phyloP scores from a whole-genome alignment of 1,140 invertebrate genomes.

The Pachyrhynchus sulphureomaculatus region DNA sequence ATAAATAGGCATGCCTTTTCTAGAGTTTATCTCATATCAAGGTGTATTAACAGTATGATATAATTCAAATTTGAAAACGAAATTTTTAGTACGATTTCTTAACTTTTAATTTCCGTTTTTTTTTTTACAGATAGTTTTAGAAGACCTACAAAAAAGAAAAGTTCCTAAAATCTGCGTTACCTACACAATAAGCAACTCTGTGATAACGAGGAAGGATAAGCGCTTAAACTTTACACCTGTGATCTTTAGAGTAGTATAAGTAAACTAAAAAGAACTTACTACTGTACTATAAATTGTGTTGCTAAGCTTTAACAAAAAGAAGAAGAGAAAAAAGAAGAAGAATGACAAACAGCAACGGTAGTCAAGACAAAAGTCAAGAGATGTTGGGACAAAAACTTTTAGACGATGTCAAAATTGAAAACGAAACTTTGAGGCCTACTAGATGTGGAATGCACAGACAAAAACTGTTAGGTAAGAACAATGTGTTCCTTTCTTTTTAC shows the following conservation, averaged over 20 bases:
- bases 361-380: conserved; percentile 12
- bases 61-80: too few relatives aligned
- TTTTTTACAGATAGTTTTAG: conserved; percentile 3
- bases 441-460: conserved; percentile 26
- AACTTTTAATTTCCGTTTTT: neutral
- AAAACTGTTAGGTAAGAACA: conserved; percentile 28
- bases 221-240: conserved; percentile 31
- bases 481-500: too few relatives aligned
- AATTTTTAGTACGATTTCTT: too few relatives aligned
- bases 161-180: neutral
- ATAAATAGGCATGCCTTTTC: too few relatives aligned
- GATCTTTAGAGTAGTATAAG: conserved; percentile 26
- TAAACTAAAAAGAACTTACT: neutral
- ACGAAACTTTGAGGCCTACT: conserved; percentile 12
- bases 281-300: neutral
- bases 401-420: conserved; percentile 32
- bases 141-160: neutral
- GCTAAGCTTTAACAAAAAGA: neutral
- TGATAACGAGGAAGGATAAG: conserved; percentile 30
- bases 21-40: too few relatives aligned
- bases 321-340: neutral
- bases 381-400: conserved; percentile 32
- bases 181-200: conserved; percentile 15
- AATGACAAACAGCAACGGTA: conserved; percentile 15
- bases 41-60: too few relatives aligned